Evolutionary conservation across 2,888 invertebrate species (phyloP).

Genomic region (Drosophila falleni): DNA sequence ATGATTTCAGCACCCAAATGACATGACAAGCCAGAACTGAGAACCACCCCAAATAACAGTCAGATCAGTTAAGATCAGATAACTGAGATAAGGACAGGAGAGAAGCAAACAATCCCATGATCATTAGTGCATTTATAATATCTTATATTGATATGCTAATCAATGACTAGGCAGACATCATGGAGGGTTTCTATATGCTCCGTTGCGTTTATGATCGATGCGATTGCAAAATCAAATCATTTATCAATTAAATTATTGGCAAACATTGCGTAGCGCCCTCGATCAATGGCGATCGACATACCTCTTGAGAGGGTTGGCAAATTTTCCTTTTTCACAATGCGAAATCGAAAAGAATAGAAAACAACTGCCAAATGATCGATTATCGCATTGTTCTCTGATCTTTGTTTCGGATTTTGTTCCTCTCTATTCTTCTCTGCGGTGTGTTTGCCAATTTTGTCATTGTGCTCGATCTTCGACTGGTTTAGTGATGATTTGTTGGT

Average conservation of each 20-base stretch:
- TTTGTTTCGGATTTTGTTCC: slow-evolving; percentile 31
- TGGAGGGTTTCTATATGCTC: slow-evolving; percentile 16
- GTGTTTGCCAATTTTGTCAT: slow-evolving; percentile 71
- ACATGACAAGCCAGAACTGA: slow-evolving; percentile 49
- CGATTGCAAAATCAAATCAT: slow-evolving; percentile 74
- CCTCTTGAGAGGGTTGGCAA: slow-evolving; percentile 57
- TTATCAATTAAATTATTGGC: slow-evolving; percentile 82
- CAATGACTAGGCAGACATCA: slow-evolving; percentile 51
- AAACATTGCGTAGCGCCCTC: slow-evolving; percentile 77
- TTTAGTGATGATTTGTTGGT: slow-evolving; percentile 77
- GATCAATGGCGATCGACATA: slow-evolving; percentile 30
- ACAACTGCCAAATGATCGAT: slow-evolving; percentile 78
- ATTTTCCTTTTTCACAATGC: slow-evolving; percentile 53
- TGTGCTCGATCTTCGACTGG: slow-evolving; percentile 48
- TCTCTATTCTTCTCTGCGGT: slow-evolving; percentile 58
- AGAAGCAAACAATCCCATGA: slow-evolving; percentile 74
- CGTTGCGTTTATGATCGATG: slow-evolving; percentile 71
- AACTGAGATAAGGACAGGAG: slow-evolving; percentile 31
- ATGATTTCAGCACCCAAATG: slow-evolving; percentile 79
- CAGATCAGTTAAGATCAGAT: slow-evolving; percentile 49
- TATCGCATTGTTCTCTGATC: slow-evolving; percentile 54
- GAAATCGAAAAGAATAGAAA: slow-evolving; percentile 10
- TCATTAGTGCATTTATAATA: slow-evolving; percentile 73
- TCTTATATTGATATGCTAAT: slow-evolving; percentile 78
- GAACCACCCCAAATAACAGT: slow-evolving; percentile 54